Evolutionary conservation across 64 coral and sea anemone genomes (phyloP), one percentile per base, ranked within the genome.

Genomic region (Hydrozoanthus tunicans): DNA sequence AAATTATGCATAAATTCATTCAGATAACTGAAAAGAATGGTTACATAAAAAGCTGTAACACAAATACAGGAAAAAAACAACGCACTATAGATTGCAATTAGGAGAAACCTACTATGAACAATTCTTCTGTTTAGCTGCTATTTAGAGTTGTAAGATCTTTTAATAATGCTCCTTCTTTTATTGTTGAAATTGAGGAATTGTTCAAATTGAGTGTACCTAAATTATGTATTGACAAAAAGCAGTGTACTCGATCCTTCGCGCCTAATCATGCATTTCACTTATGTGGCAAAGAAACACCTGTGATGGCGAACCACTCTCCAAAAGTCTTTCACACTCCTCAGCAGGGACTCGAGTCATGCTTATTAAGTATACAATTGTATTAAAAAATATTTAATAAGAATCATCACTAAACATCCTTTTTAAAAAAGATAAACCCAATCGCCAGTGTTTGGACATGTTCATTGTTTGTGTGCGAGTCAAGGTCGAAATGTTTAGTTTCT

Each of bases 371-470:
- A 25, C 20, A 7, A 51, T 61, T 15, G 74, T 73, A 88, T 72
- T 59, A 88, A 13, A 32, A 73, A 88, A 73, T 75, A 4, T 74
- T 88, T 86, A 58, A 14, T 55, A 53, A 76, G 25, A 61, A 59
- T 27, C 68, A 23, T 58, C 10, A 86, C 66, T 86, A 86, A 86
- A 86, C 54, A 86, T 73, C 63, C 15, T 56, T 86, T 64, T 81
- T 32, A 52, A 82, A 26, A 63, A 82, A 52, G 60, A 82, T 82
- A 82, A 82, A 82, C 15, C 5, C 51, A 6, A 64, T 64, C 11
- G 27, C 9, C 4, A 76, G 43, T 52, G 72, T 76, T 52, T 53
- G 3, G 72, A 76, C 27, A 32, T 76, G 72, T 76, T 76, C 53
- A 76, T 53, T 76, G 72, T 76, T 52, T 52, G 3, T 52, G 27